Evolutionary conservation across 2,113 vertebrate species (phyloP).

Genomic region (Ochotona curzoniae): DNA sequence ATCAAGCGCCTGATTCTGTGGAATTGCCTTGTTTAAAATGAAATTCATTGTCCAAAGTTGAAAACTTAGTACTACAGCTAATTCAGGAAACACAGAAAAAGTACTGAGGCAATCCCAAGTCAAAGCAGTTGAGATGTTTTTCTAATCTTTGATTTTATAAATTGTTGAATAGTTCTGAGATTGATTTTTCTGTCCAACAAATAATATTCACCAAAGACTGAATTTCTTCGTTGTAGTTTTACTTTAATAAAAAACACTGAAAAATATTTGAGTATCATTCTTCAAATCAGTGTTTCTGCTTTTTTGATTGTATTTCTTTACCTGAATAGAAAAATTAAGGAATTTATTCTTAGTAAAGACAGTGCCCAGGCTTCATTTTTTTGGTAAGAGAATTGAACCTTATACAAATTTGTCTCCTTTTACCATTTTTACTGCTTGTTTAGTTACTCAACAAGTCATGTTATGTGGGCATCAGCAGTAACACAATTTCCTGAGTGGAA

Average conservation of each 20-base stretch:
- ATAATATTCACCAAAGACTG: neutral
- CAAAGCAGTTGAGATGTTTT: neutral
- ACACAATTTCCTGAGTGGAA: neutral
- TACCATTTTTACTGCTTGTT: neutral
- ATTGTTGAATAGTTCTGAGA: neutral
- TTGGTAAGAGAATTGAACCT: slow-evolving; percentile 23
- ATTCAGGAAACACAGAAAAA: slow-evolving; percentile 45
- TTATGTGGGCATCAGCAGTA: neutral
- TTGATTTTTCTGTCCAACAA: neutral
- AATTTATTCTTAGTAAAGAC: neutral
- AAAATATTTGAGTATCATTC: neutral
- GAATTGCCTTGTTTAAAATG: slow-evolving; percentile 20
- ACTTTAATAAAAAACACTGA: neutral
- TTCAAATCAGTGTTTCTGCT: neutral
- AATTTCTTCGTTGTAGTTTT: neutral
- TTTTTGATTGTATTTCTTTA: neutral
- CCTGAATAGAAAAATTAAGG: slow-evolving; percentile 1
- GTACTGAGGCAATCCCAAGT: neutral
- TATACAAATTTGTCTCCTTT: slow-evolving; percentile 30
- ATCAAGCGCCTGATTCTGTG: slow-evolving; percentile 10
- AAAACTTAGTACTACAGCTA: neutral
- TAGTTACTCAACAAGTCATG: neutral
- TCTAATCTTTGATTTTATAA: neutral
- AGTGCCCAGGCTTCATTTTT: slow-evolving; percentile 37
- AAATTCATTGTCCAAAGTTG: neutral